A percentile compares a stretch with the other conserved stretches of the same genome.
These are phyloP conservation scores for Astropecten irregularis DNA, from an alignment of 53 echinoderm and acorn worm species.

Conservation along the genomic window DNA sequence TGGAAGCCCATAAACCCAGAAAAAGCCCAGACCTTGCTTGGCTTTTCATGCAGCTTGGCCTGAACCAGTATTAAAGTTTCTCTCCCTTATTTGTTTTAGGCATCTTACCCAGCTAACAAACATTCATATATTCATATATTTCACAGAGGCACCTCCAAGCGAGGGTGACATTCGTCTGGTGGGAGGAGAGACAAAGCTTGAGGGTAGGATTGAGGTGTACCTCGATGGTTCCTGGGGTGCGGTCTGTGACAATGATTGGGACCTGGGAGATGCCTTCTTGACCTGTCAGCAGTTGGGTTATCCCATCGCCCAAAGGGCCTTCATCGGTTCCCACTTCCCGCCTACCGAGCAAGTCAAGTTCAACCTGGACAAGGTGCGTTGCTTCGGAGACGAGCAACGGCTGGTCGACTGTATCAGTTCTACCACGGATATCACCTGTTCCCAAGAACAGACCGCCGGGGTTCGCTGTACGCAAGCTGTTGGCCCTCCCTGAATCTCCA, in stretches of 20 bases:
- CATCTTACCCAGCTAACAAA: too few species aligned
- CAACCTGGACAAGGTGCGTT: constrained; percentile 16
- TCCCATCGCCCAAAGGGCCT: constrained; percentile 3
- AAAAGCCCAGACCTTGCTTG: too few species aligned
- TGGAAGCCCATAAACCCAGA: too few species aligned
- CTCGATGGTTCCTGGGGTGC: background rate
- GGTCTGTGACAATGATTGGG: constrained; percentile 28
- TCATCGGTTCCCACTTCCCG: constrained; percentile 13
- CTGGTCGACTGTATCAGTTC: constrained; percentile 19
- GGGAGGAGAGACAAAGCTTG: background rate
- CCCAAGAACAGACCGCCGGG: constrained; percentile 4
- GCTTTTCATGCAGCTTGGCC: too few species aligned
- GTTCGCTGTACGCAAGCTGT: too few species aligned
- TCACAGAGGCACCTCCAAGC: background rate
- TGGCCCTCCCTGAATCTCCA: too few species aligned
- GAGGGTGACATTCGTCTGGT: constrained; percentile 33
- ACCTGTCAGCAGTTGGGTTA: constrained; percentile 35
- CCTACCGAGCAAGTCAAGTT: background rate
- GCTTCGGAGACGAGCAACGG: constrained; percentile 30
- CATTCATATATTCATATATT: too few species aligned
- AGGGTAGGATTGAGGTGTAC: constrained; percentile 37
- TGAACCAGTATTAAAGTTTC: too few species aligned
- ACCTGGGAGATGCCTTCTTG: constrained; percentile 4
- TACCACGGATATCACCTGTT: background rate
- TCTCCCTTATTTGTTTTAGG: too few species aligned